These are phyloP conservation scores for Drosophila pseudoananassae DNA, from an alignment of 1,140 invertebrate genomes.

Conservation along the genomic window DNA sequence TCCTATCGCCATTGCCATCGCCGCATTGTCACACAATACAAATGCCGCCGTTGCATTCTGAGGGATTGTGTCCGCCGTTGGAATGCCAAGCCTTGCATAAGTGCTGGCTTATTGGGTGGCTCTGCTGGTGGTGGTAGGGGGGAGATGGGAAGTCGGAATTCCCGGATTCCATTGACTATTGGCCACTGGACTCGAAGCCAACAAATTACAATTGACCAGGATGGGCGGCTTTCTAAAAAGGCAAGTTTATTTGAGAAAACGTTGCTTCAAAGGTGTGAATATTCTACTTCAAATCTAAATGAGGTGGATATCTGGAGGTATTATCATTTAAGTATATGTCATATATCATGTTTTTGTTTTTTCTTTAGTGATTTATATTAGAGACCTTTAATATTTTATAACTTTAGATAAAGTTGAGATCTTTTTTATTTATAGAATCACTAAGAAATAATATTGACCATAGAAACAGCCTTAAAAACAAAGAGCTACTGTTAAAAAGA, in stretches of 20 bases:
- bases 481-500: too few species aligned
- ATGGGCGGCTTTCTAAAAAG: background rate
- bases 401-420: too few species aligned
- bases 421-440: too few species aligned
- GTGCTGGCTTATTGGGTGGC: constrained; percentile 33
- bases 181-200: background rate
- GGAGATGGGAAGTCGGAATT: too few species aligned
- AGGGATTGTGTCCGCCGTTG: constrained; percentile 25
- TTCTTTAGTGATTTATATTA: too few species aligned
- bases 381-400: too few species aligned
- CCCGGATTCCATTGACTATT: constrained; percentile 4
- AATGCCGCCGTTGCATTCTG: constrained; percentile 43
- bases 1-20: constrained; percentile 49
- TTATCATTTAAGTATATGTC: too few species aligned
- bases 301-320: too few species aligned
- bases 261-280: background rate
- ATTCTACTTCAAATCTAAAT: too few species aligned
- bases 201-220: background rate
- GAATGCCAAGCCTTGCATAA: constrained; percentile 37
- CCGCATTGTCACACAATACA: constrained; percentile 59
- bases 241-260: background rate
- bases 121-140: background rate
- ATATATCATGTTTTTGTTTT: too few species aligned
- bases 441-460: too few species aligned
- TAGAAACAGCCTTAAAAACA: too few species aligned